Evolutionary conservation across 2,797 vertebrate species (phyloP).

Genomic region (Argya squamiceps): DNA sequence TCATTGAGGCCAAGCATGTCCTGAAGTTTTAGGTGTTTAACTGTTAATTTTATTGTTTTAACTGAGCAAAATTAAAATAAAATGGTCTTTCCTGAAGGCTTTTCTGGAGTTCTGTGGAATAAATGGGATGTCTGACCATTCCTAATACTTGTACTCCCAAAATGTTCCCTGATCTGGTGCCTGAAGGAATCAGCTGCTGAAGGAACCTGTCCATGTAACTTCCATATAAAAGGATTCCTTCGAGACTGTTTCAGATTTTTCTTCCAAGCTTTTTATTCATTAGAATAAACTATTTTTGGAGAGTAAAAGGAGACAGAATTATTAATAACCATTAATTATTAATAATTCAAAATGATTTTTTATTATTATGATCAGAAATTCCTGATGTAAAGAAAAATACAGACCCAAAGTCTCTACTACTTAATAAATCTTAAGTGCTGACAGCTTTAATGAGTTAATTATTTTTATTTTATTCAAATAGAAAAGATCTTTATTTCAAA

Average conservation of each 20-base stretch:
- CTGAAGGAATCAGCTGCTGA: neutral
- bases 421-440: neutral
- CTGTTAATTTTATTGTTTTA: neutral
- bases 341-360: neutral
- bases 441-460: neutral
- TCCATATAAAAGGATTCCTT: neutral
- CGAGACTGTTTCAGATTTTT: neutral
- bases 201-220: neutral
- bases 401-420: neutral
- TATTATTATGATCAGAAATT: neutral
- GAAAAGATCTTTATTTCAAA: neutral
- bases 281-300: neutral
- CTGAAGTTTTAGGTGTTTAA: neutral
- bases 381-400: neutral
- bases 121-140: rapidly evolving
- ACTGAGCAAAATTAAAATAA: neutral
- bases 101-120: neutral
- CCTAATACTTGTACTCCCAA: neutral
- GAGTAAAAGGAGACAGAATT: neutral
- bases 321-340: no score
- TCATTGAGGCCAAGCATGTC: neutral
- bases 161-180: neutral
- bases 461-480: neutral
- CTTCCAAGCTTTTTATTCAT: neutral
- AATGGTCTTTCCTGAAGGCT: neutral